Percentiles rank a stretch among this genome's conserved stretches.
Evolutionary conservation across 2,797 vertebrate species (phyloP).

Genomic region (Jordanella pulchra): DNA sequence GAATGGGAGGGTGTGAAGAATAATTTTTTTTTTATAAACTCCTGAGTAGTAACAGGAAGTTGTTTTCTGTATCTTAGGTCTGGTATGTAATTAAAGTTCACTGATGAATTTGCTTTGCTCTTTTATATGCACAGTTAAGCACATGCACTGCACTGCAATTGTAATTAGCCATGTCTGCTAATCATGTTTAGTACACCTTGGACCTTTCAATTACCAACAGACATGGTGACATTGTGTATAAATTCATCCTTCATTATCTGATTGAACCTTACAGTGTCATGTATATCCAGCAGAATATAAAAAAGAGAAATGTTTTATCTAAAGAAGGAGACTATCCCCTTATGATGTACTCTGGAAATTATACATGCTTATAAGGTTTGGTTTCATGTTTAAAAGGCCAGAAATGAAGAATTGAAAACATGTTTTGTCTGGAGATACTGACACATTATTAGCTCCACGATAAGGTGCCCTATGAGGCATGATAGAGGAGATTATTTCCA

Average conservation of each 20-base stretch:
- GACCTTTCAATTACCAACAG: conserved; percentile 55
- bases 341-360: conserved; percentile 3
- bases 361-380: conserved; percentile 7
- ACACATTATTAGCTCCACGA: conserved; percentile 32
- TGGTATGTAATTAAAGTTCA: conserved; percentile 49
- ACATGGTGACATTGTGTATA: conserved; percentile 38
- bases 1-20: neutral
- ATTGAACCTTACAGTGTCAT: conserved; percentile 36
- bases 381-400: conserved; percentile 30
- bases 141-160: conserved; percentile 11
- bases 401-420: conserved; percentile 23
- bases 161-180: conserved; percentile 57
- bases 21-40: conserved; percentile 30
- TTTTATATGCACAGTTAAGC: neutral
- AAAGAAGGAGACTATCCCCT: conserved; percentile 12
- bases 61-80: conserved; percentile 45
- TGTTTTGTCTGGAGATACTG: conserved; percentile 36
- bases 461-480: conserved; percentile 24
- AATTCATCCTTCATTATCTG: conserved; percentile 37
- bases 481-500: conserved; percentile 33
- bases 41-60: conserved; percentile 31
- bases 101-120: conserved; percentile 10
- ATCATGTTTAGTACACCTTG: conserved; percentile 49
- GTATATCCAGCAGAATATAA: conserved; percentile 26
- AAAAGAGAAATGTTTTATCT: conserved; percentile 13